Conservation (phyloP, 2,888 invertebrate species). For the Achlya flavicornis region DNA sequence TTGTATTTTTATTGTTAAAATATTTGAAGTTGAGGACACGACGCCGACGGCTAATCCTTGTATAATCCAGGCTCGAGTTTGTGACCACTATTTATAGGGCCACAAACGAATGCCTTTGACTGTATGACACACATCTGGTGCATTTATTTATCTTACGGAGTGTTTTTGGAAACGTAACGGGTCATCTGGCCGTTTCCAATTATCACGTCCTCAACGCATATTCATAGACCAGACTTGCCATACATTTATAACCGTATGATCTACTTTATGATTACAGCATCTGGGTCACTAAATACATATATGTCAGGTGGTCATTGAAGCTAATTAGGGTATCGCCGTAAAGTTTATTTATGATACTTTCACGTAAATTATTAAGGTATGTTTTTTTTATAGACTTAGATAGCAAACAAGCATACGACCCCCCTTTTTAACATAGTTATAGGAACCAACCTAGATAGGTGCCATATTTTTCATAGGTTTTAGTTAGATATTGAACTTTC, state of each 20-base stretch:
- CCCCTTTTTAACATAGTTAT: no score
- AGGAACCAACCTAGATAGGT: no score
- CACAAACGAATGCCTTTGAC: conserved; percentile 33
- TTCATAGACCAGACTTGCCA: conserved; percentile 52
- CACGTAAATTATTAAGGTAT: no score
- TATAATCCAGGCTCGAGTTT: conserved; percentile 44
- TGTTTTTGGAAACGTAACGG: conserved; percentile 79
- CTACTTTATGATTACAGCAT: conserved; percentile 32
- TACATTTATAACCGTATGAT: conserved; percentile 26
- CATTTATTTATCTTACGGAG: conserved; percentile 69
- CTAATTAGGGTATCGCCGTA: no score
- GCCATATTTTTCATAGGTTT: no score
- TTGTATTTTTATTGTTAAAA: conserved; percentile 14
- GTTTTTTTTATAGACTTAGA: no score
- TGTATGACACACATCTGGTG: conserved; percentile 73
- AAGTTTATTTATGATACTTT: no score
- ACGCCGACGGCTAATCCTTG: conserved; percentile 53
- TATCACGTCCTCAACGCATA: conserved; percentile 65
- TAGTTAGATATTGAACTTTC: no score
- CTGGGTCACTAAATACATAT: conserved; percentile 4
- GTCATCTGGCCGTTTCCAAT: conserved; percentile 71
- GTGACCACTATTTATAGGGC: conserved; percentile 65
- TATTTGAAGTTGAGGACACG: conserved; percentile 27
- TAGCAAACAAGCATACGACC: no score
- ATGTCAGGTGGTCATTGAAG: not conserved